Percentiles rank a stretch among this genome's conserved stretches.
phyloP scores from a whole-genome alignment of 2,888 invertebrate genomes.

The Conus canariensis region DNA sequence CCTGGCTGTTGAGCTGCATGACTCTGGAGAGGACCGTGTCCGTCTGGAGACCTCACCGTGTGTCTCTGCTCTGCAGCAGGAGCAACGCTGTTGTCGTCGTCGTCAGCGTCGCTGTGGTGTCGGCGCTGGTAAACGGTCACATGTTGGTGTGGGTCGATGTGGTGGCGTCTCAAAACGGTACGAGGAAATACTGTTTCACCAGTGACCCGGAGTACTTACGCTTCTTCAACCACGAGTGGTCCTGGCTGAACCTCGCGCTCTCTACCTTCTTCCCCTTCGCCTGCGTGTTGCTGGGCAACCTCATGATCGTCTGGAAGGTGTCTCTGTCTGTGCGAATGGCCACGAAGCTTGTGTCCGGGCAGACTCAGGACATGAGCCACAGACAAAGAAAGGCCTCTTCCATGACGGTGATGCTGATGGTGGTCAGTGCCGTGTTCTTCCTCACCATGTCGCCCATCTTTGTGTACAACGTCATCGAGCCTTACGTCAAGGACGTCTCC shows the following conservation, averaged over 20 bases:
- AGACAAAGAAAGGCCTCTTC: slow-evolving; percentile 43
- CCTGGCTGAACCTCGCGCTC: slow-evolving; percentile 64
- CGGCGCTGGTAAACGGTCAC: slow-evolving; percentile 56
- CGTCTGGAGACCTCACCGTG: slow-evolving; percentile 63
- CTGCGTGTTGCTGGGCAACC: slow-evolving; percentile 63
- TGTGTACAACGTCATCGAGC: slow-evolving; percentile 45
- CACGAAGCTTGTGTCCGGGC: slow-evolving; percentile 29
- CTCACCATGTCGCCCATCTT: slow-evolving; percentile 49
- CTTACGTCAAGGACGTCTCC: not conserved
- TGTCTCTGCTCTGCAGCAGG: slow-evolving; percentile 57
- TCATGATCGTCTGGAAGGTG: slow-evolving; percentile 62
- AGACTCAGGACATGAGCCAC: not conserved
- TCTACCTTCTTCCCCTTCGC: slow-evolving; percentile 65
- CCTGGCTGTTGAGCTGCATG: slow-evolving; percentile 69
- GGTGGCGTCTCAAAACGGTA: slow-evolving; percentile 48
- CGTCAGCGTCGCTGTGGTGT: slow-evolving; percentile 47
- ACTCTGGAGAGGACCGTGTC: slow-evolving; percentile 66
- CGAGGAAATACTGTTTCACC: not conserved
- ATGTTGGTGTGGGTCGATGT: slow-evolving; percentile 57
- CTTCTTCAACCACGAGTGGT: slow-evolving; percentile 61
- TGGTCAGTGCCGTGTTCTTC: slow-evolving; percentile 48
- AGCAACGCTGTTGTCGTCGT: slow-evolving; percentile 49
- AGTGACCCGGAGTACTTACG: slow-evolving; percentile 46
- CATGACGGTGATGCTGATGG: slow-evolving; percentile 47
- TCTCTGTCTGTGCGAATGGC: slow-evolving; percentile 53